Evolutionary conservation across 2,888 invertebrate genomes (phyloP).

Genomic region (Drosophila peninsularis): DNA sequence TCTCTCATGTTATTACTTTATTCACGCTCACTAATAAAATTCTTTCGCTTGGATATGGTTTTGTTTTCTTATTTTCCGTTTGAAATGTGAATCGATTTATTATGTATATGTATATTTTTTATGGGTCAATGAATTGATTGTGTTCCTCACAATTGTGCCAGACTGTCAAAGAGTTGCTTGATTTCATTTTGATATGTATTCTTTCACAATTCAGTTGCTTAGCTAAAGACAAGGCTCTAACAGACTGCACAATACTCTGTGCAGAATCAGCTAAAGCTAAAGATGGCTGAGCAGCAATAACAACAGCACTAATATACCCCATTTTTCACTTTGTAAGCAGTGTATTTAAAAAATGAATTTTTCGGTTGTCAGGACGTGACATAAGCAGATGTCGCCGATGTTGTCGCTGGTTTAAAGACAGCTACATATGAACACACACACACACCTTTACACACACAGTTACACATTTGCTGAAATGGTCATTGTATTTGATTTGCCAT

Average conservation of each 20-base stretch:
- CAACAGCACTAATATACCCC: not conserved
- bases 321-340: too few species aligned
- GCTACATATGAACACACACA: constrained; percentile 14
- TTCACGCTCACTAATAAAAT: not conserved
- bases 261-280: not conserved
- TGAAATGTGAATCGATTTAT: constrained; percentile 37
- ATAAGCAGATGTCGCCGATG: constrained; percentile 69
- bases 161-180: constrained; percentile 9
- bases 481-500: constrained; percentile 52
- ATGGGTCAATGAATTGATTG: not conserved
- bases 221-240: not conserved
- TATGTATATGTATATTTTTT: not conserved
- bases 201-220: not conserved
- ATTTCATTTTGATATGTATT: not conserved
- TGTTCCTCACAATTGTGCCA: constrained; percentile 23
- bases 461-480: constrained; percentile 46
- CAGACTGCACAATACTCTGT: not conserved
- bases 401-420: constrained; percentile 48
- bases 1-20: not conserved
- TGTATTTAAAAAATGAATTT: constrained; percentile 24
- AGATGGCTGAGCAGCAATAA: not conserved
- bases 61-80: not conserved
- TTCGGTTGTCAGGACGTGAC: constrained; percentile 63
- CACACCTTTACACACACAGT: not conserved
- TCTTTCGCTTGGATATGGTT: too few species aligned